A percentile compares a stretch with the other conserved stretches of the same genome.
These are phyloP conservation scores for Potorous gilbertii DNA, from an alignment of 2,797 vertebrate genomes.

Conservation along the genomic window DNA sequence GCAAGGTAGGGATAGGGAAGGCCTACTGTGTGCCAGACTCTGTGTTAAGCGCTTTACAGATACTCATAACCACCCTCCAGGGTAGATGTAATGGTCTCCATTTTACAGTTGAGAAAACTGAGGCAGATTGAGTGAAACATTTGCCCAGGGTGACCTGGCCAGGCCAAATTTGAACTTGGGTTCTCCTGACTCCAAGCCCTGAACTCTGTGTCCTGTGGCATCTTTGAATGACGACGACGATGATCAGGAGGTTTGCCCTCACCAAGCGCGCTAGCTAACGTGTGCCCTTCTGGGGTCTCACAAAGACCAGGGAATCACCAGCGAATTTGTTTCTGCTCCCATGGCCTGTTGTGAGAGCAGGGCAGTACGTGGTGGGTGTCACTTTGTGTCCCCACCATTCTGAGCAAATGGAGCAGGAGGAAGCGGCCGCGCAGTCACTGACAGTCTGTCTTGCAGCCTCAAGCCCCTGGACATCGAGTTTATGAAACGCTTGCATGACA, in stretches of 20 bases:
- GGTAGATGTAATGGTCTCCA: not conserved
- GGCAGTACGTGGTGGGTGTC: no score
- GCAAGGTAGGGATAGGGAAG: not conserved
- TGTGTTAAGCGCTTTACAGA: not conserved
- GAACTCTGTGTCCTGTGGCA: not conserved
- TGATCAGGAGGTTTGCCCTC: not conserved
- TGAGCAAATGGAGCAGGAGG: not conserved
- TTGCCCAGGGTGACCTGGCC: no score
- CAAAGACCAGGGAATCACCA: not conserved
- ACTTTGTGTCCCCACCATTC: not conserved
- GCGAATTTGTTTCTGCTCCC: not conserved
- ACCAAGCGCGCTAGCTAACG: rapidly evolving
- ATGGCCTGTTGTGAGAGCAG: no score
- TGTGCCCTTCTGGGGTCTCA: not conserved
- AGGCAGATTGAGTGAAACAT: not conserved
- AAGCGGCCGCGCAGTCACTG: not conserved
- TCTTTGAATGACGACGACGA: not conserved
- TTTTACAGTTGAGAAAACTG: not conserved
- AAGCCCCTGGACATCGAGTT: slow-evolving; percentile 99
- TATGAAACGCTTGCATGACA: slow-evolving; percentile 99
- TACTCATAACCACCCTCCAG: not conserved
- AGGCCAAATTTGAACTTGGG: not conserved
- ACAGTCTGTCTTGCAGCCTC: slow-evolving; percentile 87
- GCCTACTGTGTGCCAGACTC: not conserved
- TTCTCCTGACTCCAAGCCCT: not conserved